Evolutionary conservation across 2,797 vertebrate species (phyloP).

Genomic region (Anguilla megastoma): DNA sequence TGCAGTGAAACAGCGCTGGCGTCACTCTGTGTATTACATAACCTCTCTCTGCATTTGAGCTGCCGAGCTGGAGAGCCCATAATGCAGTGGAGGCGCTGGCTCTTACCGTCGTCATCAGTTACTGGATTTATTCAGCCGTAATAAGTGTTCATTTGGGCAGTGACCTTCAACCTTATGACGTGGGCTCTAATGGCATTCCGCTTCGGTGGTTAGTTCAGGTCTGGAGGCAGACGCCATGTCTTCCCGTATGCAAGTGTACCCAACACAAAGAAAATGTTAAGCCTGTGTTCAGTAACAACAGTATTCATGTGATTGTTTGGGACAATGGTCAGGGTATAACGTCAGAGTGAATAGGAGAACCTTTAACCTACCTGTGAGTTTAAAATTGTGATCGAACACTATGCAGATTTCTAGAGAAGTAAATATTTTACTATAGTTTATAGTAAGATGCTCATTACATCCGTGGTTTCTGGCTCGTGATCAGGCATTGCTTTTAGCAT

Average conservation of each 20-base stretch:
- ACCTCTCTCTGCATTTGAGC: slow-evolving; percentile 15
- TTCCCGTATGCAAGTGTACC: background rate
- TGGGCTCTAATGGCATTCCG: background rate
- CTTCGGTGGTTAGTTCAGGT: background rate
- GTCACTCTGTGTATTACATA: background rate
- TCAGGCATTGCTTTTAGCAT: background rate
- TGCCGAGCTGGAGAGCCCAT: slow-evolving; percentile 12
- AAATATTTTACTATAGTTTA: background rate
- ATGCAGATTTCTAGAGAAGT: background rate
- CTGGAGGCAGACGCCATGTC: background rate
- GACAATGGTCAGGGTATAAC: background rate
- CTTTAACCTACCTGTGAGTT: background rate
- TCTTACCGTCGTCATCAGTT: slow-evolving; percentile 27
- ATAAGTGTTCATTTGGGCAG: slow-evolving; percentile 19
- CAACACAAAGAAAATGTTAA: slow-evolving; percentile 23
- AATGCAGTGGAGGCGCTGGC: slow-evolving; percentile 27
- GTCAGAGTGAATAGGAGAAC: background rate
- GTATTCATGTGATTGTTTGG: background rate
- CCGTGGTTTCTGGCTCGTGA: background rate
- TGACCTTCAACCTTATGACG: background rate
- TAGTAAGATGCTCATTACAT: background rate
- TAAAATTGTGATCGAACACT: background rate
- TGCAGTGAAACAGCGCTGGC: background rate
- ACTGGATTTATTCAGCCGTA: slow-evolving; percentile 23
- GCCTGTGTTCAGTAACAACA: background rate